Conservation (phyloP, 2,797 vertebrate genomes). For the Antennarius maculatus region DNA sequence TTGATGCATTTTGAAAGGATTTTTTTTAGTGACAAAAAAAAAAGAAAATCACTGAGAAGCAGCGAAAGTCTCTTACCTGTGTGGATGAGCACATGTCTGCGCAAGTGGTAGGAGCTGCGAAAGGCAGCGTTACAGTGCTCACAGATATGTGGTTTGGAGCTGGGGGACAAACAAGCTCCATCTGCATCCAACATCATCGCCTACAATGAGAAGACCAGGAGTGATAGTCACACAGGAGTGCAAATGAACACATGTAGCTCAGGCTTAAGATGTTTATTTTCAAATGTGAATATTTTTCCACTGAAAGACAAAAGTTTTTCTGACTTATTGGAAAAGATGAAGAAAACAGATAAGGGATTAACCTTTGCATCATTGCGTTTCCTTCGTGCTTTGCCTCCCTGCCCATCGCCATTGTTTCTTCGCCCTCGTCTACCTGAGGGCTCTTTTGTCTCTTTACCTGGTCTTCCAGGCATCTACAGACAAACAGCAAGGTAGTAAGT, state of each 20-base stretch:
- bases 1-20: not conserved
- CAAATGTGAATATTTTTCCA: not conserved
- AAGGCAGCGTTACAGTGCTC: slow-evolving; percentile 99
- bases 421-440: slow-evolving; percentile 88
- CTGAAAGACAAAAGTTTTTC: not conserved
- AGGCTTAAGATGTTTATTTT: not conserved
- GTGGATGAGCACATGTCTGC: slow-evolving; percentile 98
- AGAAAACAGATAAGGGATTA: not conserved
- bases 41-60: slow-evolving; percentile 19
- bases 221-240: not conserved
- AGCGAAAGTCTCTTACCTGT: slow-evolving; percentile 85
- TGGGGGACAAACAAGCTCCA: slow-evolving; percentile 88
- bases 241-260: not conserved
- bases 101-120: slow-evolving; percentile 98
- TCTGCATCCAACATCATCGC: slow-evolving; percentile 89
- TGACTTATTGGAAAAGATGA: not conserved
- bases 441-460: slow-evolving; percentile 88
- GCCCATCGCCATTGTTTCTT: slow-evolving; percentile 92
- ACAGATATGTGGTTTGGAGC: slow-evolving; percentile 97
- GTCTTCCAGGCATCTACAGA: slow-evolving; percentile 81
- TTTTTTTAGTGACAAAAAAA: not conserved
- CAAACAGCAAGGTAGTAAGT: slow-evolving; percentile 8
- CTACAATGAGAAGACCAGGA: slow-evolving; percentile 51
- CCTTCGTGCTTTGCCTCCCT: slow-evolving; percentile 93
- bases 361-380: slow-evolving; percentile 92